phyloP scores from a whole-genome alignment of 2,113 vertebrate genomes.

The Triplophysa tibetana region DNA sequence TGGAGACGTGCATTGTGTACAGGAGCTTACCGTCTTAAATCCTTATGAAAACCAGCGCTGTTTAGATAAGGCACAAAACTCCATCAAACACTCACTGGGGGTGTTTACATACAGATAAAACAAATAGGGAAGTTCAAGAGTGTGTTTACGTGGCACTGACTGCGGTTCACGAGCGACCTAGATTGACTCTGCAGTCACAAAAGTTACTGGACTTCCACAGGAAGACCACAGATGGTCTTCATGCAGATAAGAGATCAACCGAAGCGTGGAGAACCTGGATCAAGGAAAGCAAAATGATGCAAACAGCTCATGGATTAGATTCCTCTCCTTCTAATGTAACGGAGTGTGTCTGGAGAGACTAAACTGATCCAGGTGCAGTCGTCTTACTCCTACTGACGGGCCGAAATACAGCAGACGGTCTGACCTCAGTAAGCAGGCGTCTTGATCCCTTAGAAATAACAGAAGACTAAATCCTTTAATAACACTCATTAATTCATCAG shows the following conservation, averaged over 20 bases:
- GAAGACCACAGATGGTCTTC: not conserved
- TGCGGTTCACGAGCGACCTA: not conserved
- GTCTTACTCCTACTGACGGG: not conserved
- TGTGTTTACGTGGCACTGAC: constrained; percentile 14
- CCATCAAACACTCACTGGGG: constrained; percentile 32
- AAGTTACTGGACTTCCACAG: not conserved
- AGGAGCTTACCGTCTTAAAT: not conserved
- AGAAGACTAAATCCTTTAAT: constrained; percentile 51
- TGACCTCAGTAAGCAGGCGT: constrained; percentile 31
- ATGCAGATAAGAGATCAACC: not conserved
- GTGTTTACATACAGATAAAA: constrained; percentile 31
- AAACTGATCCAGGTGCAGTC: constrained; percentile 17
- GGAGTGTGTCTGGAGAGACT: not conserved
- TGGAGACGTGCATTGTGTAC: not conserved
- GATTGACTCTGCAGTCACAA: not conserved
- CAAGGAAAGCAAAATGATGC: not conserved
- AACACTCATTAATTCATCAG: constrained; percentile 42
- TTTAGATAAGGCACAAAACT: constrained; percentile 41
- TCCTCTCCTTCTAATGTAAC: not conserved
- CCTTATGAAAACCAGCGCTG: constrained; percentile 20
- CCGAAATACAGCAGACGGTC: not conserved
- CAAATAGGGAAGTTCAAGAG: not conserved
- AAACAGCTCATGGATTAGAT: not conserved
- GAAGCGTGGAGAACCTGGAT: not conserved
- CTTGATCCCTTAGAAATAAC: constrained; percentile 42